Base-by-base conservation (phyloP, 2,113 vertebrate species). In the Micromys minutus region DNA sequence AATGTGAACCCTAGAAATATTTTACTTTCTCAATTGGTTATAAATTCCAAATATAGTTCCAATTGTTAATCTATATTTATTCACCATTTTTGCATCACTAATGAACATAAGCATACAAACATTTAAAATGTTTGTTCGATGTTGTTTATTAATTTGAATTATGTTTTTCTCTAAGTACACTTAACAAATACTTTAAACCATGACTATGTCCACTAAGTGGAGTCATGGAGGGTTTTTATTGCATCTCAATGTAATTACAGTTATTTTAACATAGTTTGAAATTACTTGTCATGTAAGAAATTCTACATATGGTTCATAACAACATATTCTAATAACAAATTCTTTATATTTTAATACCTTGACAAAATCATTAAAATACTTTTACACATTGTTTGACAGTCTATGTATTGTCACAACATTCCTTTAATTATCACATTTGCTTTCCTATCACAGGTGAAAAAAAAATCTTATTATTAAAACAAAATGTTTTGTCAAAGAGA, bases 391-490 rank as follows among this genome's bases (percentile, higher is more conserved):
- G 5, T 91, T 94, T 88, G 72, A 81, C 96, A 97, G 90, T 87
- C 57, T 89, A 47, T 75, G 72, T 74, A 94, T 57, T 89, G 52
- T 61, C 90, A 86, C 17, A 69, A 85, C 4, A 67, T 83, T 86
- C 15, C 86, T 91, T 92, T 69, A 94, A 95, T 97, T 86, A 96
- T 95, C 89, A 92, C 91, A 94, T 90, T 84, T 93, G 34, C 22
- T 81, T 95, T 92, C 67, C 88, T 83, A 93, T 29, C 11, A 74
- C 36, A 89, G 57, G 65, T 97, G 50, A 55, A 94, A 95, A 94
- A 95, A 86, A 92, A 55, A 88, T 76, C 65, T 94, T 85, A 96
- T 59, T 92, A 94, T 88, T 76, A 75, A n/a, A 80, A 92, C 7
- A 81, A 95, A 88, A 36, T 67, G 47, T 75, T 24, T 75, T 94